These are phyloP conservation scores for Anthophora plumipes DNA, from an alignment of 2,888 invertebrate genomes.

Conservation along the genomic window DNA sequence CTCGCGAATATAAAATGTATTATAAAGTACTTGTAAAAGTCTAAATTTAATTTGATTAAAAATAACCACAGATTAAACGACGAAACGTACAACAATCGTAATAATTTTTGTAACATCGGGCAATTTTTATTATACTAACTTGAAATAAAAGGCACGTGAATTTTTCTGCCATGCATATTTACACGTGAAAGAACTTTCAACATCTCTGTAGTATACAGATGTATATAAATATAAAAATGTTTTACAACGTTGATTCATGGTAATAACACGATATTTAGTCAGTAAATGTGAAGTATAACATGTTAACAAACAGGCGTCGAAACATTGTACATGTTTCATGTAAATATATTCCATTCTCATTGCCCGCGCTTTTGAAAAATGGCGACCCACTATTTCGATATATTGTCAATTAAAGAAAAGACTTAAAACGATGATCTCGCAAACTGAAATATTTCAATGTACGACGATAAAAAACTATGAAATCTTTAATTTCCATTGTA, in stretches of 20 bases:
- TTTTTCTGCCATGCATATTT: not conserved
- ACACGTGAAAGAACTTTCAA: not conserved
- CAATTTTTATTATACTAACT: not conserved
- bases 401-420: not conserved
- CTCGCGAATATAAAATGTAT: not conserved
- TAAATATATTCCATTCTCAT: constrained; percentile 3
- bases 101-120: not conserved
- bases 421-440: not conserved
- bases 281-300: too few relatives aligned
- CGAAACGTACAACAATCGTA: not conserved
- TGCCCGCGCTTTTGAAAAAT: constrained; percentile 34
- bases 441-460: not conserved
- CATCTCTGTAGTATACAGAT: not conserved
- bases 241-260: not conserved
- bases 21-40: not conserved
- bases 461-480: not conserved
- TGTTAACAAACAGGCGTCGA: not conserved
- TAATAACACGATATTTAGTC: not conserved
- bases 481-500: not conserved
- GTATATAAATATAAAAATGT: not conserved
- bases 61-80: not conserved
- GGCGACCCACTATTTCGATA: constrained; percentile 11
- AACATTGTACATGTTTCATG: not conserved
- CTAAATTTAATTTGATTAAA: not conserved
- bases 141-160: not conserved